Evolutionary conservation across 2,797 vertebrate genomes (phyloP).

Genomic region (Balearica regulorum): DNA sequence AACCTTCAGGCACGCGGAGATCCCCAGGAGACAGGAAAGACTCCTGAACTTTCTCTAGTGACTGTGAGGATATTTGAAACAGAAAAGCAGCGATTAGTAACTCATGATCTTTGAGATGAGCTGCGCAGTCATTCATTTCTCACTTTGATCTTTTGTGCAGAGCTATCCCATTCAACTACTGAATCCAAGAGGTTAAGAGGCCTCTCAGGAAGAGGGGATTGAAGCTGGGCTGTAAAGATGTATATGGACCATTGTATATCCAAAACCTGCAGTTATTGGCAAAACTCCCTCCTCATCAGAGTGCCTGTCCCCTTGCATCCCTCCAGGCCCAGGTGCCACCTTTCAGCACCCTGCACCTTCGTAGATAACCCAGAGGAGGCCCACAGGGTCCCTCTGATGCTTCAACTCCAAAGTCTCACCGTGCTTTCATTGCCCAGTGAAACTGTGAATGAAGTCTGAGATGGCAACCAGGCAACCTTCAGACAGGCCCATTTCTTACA

Average conservation of each 20-base stretch:
- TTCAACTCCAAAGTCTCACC: neutral
- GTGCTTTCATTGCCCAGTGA: neutral
- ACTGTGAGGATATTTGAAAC: neutral
- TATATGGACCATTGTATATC: fast-evolving
- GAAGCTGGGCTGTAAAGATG: neutral
- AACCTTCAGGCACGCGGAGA: neutral
- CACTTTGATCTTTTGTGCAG: neutral
- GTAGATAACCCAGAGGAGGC: neutral
- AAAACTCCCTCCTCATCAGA: neutral
- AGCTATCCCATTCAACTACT: neutral
- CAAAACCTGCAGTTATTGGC: neutral
- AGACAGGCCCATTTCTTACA: neutral
- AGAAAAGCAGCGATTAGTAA: neutral
- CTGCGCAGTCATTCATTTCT: neutral
- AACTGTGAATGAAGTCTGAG: neutral
- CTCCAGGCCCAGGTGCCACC: neutral
- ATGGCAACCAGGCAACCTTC: neutral
- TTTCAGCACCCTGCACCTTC: neutral
- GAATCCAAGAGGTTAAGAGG: neutral
- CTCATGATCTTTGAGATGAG: neutral
- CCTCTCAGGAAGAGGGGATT: neutral
- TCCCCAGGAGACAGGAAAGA: neutral
- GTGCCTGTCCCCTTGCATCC: neutral
- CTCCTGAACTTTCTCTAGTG: neutral
- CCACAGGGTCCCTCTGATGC: neutral